phyloP scores from a whole-genome alignment of 2,797 vertebrate genomes.

The Galagoides demidoff region DNA sequence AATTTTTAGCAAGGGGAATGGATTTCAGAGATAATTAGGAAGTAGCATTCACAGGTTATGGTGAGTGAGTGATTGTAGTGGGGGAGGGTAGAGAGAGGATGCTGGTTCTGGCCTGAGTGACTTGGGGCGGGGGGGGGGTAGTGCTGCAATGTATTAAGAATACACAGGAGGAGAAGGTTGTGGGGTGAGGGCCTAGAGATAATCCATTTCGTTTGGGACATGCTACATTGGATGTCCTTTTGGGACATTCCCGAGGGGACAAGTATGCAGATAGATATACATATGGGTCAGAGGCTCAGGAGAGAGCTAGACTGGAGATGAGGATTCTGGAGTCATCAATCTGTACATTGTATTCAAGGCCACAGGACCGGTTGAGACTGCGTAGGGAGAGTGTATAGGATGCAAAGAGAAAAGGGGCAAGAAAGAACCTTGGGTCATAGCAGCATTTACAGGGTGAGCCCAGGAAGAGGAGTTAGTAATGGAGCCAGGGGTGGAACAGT shows the following conservation, averaged over 20 bases:
- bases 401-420: not conserved
- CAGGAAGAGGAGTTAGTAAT: not conserved
- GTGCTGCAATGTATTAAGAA: not conserved
- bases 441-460: not conserved
- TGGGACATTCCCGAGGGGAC: not conserved
- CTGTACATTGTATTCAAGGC: not conserved
- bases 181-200: not conserved
- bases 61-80: not conserved
- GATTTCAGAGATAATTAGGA: conserved; percentile 52
- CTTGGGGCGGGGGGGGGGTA: not conserved
- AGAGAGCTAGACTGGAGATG: not conserved
- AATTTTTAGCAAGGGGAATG: not conserved
- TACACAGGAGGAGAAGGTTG: not conserved
- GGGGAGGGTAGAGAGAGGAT: not conserved
- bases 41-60: not conserved
- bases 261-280: not conserved
- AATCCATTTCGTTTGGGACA: not conserved
- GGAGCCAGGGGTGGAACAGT: not conserved
- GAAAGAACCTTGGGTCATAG: not conserved
- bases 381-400: not conserved
- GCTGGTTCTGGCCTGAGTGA: not conserved
- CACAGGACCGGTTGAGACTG: not conserved
- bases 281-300: not conserved
- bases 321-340: not conserved
- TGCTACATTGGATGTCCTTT: not conserved